Conservation (phyloP, 2,113 vertebrate species). For the Herpetotheres cachinnans region DNA sequence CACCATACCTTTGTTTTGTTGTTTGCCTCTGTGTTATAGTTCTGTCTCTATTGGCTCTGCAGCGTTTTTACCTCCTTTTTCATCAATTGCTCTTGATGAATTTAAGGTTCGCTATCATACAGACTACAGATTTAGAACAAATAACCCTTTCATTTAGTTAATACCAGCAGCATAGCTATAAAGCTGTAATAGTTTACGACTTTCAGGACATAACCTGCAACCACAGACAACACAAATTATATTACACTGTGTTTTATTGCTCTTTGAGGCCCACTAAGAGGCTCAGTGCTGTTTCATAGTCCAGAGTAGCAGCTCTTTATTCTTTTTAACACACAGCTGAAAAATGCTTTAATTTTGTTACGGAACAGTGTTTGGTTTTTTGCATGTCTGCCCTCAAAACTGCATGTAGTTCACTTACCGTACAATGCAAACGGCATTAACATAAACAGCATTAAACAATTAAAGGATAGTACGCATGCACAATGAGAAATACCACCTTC, state of each 20-base stretch:
- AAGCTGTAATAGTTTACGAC: slow-evolving; percentile 67
- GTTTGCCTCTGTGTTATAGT: not conserved
- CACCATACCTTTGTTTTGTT: not conserved
- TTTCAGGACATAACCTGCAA: slow-evolving; percentile 71
- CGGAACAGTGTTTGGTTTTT: not conserved
- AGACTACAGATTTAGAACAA: slow-evolving; percentile 66
- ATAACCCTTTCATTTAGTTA: slow-evolving; percentile 70
- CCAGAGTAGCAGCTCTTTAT: slow-evolving; percentile 6
- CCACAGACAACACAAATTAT: slow-evolving; percentile 73
- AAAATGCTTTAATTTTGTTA: slow-evolving; percentile 7
- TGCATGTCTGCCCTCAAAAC: not conserved
- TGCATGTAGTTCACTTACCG: not conserved
- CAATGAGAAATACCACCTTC: not conserved
- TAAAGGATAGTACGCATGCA: not conserved
- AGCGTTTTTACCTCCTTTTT: slow-evolving; percentile 41
- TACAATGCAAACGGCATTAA: not conserved
- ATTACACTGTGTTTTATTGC: slow-evolving; percentile 50
- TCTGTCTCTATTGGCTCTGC: not conserved
- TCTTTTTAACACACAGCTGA: slow-evolving; percentile 15
- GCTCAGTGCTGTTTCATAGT: slow-evolving; percentile 5
- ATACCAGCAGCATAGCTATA: slow-evolving; percentile 68
- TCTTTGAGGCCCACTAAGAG: slow-evolving; percentile 30
- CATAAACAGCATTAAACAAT: not conserved
- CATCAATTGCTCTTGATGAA: slow-evolving; percentile 36
- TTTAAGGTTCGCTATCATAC: slow-evolving; percentile 32